Conservation (phyloP, 1,140 invertebrate species). For the Bombus waltoni region DNA sequence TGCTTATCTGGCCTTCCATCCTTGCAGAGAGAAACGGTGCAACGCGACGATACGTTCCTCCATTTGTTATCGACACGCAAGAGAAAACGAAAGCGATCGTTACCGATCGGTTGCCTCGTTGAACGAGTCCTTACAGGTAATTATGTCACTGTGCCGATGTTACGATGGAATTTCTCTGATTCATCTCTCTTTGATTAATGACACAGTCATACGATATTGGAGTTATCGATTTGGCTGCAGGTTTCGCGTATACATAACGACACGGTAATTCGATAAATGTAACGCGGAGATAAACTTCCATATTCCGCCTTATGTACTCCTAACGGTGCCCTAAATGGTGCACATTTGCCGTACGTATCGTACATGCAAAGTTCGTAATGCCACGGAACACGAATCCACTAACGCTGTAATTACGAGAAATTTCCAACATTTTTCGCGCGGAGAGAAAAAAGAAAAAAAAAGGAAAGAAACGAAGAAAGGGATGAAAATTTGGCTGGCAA, state of each 20-base stretch:
- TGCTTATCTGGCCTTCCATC: slow-evolving; percentile 27
- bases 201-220: too few relatives aligned
- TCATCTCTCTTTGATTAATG: slow-evolving; percentile 7
- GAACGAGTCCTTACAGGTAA: background rate
- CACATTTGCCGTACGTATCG: too few relatives aligned
- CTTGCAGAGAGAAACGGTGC: background rate
- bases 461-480: background rate
- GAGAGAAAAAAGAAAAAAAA: too few relatives aligned
- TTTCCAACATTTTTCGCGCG: background rate
- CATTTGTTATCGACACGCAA: slow-evolving; percentile 29
- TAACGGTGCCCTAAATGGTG: background rate
- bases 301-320: background rate
- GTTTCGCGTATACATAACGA: background rate
- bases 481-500: background rate
- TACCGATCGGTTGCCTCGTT: background rate
- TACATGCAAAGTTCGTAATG: background rate
- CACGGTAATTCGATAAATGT: background rate
- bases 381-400: background rate
- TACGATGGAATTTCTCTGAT: background rate
- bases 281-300: background rate
- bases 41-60: slow-evolving; percentile 1
- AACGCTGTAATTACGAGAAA: background rate
- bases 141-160: slow-evolving; percentile 11
- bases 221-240: background rate
- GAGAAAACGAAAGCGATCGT: background rate